phyloP scores from a whole-genome alignment of 2,113 vertebrate species.

The Ameiurus melas region DNA sequence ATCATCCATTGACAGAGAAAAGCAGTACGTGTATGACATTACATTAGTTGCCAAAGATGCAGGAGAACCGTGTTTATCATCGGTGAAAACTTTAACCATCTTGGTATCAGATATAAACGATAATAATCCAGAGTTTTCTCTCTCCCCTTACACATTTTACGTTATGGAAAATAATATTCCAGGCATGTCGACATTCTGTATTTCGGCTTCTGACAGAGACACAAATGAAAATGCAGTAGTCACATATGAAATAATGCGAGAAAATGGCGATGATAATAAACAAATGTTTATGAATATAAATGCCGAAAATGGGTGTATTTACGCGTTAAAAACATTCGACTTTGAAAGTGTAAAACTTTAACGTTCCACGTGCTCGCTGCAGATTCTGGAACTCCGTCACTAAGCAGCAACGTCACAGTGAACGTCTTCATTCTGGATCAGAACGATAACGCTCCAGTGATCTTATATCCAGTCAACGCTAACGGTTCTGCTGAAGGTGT shows the following conservation, averaged over 20 bases:
- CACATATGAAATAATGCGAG: conserved; percentile 52
- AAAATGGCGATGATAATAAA: not conserved
- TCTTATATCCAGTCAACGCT: conserved; percentile 42
- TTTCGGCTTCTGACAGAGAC: conserved; percentile 58
- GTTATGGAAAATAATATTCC: conserved; percentile 59
- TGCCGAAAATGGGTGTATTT: conserved; percentile 53
- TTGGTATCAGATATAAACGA: conserved; percentile 62
- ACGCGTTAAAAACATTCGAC: conserved; percentile 57
- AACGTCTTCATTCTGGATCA: conserved; percentile 58
- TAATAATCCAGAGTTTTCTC: conserved; percentile 57
- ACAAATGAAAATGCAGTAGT: conserved; percentile 51
- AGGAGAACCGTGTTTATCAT: conserved; percentile 52
- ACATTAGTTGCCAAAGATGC: conserved; percentile 55
- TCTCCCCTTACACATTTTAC: conserved; percentile 51
- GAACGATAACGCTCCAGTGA: conserved; percentile 58
- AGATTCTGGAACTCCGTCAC: conserved; percentile 55
- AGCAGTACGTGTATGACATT: conserved; percentile 44
- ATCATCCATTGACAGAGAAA: conserved; percentile 55
- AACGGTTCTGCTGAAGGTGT: conserved; percentile 38
- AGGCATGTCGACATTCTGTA: conserved; percentile 50
- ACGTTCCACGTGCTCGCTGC: conserved; percentile 49
- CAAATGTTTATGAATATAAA: conserved; percentile 55
- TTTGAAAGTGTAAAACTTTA: conserved; percentile 59
- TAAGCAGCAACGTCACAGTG: conserved; percentile 57
- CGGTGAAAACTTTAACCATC: conserved; percentile 54